Conservation (phyloP, 2,888 invertebrate species). For the Ormyrus thymus region DNA sequence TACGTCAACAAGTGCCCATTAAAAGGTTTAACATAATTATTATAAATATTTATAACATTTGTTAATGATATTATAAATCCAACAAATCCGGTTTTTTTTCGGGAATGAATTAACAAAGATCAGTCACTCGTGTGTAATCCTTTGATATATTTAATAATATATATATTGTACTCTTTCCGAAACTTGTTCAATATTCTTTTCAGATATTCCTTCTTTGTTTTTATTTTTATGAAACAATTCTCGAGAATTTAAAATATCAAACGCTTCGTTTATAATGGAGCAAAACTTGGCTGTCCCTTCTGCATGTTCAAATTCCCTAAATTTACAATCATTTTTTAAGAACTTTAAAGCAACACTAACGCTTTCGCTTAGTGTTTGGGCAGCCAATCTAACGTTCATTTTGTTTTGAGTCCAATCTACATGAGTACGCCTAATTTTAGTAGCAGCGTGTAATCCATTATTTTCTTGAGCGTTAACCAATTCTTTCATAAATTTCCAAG, state of each 20-base stretch:
- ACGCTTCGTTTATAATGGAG: conserved; percentile 52
- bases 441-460: conserved; percentile 37
- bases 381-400: conserved; percentile 62
- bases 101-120: background rate
- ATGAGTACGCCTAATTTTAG: conserved; percentile 46
- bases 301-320: conserved; percentile 45
- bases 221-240: background rate
- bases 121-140: no score
- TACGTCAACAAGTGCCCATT: conserved; percentile 39
- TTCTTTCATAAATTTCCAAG: conserved; percentile 4
- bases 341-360: conserved; percentile 58
- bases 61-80: conserved; percentile 21
- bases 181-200: no score
- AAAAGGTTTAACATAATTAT: background rate
- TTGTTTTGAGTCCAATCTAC: conserved; percentile 55
- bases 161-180: no score
- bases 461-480: conserved; percentile 8
- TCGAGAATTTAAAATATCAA: conserved; percentile 9
- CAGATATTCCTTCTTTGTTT: conserved; percentile 37
- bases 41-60: conserved; percentile 17
- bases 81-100: conserved; percentile 49
- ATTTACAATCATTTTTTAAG: conserved; percentile 42
- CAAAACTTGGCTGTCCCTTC: conserved; percentile 58
- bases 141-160: no score
- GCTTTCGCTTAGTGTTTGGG: conserved; percentile 60